Conservation (phyloP, 2,888 invertebrate species). For the Rhogogaster chlorosoma region DNA sequence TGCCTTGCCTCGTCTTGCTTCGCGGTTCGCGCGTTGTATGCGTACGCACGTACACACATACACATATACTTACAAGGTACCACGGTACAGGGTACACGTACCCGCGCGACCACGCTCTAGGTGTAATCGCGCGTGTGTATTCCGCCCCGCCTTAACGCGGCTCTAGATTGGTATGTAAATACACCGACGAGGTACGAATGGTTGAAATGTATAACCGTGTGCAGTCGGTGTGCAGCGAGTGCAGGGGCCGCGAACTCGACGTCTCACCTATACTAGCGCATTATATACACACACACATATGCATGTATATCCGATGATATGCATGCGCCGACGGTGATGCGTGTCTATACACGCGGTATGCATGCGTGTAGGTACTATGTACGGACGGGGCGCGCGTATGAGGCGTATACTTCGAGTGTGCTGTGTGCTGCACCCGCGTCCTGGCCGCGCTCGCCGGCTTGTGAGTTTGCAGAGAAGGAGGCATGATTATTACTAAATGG, state of each 20-base stretch:
- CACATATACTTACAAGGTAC: neutral
- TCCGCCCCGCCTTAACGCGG: conserved; percentile 37
- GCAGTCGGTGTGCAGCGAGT: conserved; percentile 14
- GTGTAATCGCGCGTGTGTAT: conserved; percentile 11
- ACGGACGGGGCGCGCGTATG: conserved; percentile 1
- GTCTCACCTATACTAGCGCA: neutral
- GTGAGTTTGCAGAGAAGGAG: conserved; percentile 34
- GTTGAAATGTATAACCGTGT: conserved; percentile 13
- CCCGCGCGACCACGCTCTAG: neutral
- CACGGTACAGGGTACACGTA: neutral
- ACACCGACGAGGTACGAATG: neutral
- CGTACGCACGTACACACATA: conserved; percentile 12
- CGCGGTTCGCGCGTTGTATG: conserved; percentile 42
- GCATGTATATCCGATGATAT: neutral
- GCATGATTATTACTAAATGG: neutral
- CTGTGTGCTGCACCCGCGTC: conserved; percentile 37
- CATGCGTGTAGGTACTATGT: neutral
- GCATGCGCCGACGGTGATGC: neutral
- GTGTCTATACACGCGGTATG: neutral
- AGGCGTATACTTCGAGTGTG: neutral
- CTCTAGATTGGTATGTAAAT: neutral
- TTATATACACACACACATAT: neutral
- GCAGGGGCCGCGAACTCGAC: conserved; percentile 41
- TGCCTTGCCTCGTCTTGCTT: conserved; percentile 67
- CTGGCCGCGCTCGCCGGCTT: conserved; percentile 30